A percentile compares a stretch with the other conserved stretches of the same genome.
Evolutionary conservation across 2,797 vertebrate genomes (phyloP).

Genomic region (Xenops minutus): DNA sequence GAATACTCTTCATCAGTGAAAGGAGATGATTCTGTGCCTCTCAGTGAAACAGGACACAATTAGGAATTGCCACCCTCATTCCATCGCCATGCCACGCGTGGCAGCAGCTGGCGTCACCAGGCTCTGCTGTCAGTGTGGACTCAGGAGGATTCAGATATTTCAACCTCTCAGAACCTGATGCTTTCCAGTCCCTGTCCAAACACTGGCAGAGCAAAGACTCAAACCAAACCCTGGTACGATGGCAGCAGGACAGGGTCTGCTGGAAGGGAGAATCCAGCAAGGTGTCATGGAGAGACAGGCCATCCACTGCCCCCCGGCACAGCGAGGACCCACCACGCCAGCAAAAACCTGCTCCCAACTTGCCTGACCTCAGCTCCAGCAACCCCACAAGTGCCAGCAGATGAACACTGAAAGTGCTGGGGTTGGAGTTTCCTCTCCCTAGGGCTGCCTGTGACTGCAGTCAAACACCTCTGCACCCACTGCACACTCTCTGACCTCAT

Average conservation of each 20-base stretch:
- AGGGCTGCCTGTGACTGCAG: not conserved
- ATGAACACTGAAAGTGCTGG: not conserved
- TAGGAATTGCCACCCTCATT: not conserved
- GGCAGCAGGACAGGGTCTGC: not conserved
- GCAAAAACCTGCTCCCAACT: not conserved
- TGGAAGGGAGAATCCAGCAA: not conserved
- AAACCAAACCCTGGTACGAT: not conserved
- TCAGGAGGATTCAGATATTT: not conserved
- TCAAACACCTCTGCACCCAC: not conserved
- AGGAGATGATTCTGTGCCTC: not conserved
- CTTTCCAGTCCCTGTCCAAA: not conserved
- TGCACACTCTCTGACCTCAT: rapidly evolving
- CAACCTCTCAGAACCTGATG: not conserved
- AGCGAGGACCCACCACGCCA: rapidly evolving
- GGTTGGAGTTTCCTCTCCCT: not conserved
- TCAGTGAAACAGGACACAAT: rapidly evolving
- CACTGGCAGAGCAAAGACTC: not conserved
- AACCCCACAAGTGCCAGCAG: not conserved
- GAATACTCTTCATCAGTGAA: not conserved
- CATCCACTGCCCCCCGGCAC: not conserved
- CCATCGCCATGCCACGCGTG: rapidly evolving
- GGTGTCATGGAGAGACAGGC: rapidly evolving
- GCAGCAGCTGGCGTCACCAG: not conserved
- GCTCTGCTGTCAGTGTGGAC: not conserved
- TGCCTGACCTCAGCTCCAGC: not conserved